phyloP scores from a whole-genome alignment of 2,888 invertebrate genomes.

The Ectropis crepuscularia region DNA sequence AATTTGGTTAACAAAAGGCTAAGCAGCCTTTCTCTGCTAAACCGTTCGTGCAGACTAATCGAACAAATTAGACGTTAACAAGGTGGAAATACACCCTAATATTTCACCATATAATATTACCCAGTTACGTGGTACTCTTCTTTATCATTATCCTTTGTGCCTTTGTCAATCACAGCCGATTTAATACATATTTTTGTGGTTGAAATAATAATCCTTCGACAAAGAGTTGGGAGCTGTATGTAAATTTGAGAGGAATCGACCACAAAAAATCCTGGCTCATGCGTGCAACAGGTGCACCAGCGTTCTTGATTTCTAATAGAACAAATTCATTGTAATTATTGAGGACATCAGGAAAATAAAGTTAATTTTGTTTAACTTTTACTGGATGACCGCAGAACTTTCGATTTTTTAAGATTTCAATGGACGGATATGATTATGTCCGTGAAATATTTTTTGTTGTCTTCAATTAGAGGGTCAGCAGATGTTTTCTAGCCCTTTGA shows the following conservation, averaged over 20 bases:
- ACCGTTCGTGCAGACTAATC: conserved; percentile 55
- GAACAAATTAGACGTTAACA: conserved; percentile 66
- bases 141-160: conserved; percentile 60
- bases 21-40: conserved; percentile 40
- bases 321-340: conserved; percentile 65
- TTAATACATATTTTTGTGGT: conserved; percentile 77
- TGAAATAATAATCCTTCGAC: conserved; percentile 76
- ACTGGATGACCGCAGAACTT: conserved; percentile 63
- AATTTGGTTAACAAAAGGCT: not conserved
- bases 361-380: conserved; percentile 62
- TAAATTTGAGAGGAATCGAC: conserved; percentile 74
- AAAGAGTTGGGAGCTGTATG: conserved; percentile 77
- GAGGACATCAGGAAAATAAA: conserved; percentile 59
- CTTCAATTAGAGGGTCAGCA: conserved; percentile 24
- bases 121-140: conserved; percentile 46
- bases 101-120: conserved; percentile 56
- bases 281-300: conserved; percentile 79
- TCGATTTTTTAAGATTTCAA: conserved; percentile 60
- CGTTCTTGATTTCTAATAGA: conserved; percentile 77
- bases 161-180: conserved; percentile 77
- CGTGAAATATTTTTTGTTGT: conserved; percentile 29
- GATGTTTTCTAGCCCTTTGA: conserved; percentile 30
- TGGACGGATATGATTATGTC: conserved; percentile 38
- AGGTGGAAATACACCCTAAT: conserved; percentile 66
- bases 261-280: conserved; percentile 74